A percentile compares a stretch with the other conserved stretches of the same genome.
Evolutionary conservation across 2,888 invertebrate genomes (phyloP).

Genomic region (Bugulina stolonifera): DNA sequence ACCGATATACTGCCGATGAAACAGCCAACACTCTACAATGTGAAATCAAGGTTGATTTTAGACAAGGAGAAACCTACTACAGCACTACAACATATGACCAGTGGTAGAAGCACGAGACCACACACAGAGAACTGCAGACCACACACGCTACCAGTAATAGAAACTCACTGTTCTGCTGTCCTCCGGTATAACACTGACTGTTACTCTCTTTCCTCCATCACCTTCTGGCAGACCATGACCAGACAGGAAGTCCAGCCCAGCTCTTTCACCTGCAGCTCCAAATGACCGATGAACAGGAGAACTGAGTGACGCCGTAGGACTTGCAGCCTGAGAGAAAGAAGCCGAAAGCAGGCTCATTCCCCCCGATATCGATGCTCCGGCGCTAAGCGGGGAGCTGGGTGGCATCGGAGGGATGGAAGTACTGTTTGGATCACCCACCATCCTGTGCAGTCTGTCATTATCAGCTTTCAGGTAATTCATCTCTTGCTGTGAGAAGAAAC

Average conservation of each 20-base stretch:
- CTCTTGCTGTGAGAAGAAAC: slow-evolving; percentile 71
- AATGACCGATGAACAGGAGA: slow-evolving; percentile 1
- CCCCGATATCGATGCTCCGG: slow-evolving; percentile 14
- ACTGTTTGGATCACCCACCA: slow-evolving; percentile 59
- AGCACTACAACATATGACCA: not conserved
- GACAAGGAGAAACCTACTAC: no score
- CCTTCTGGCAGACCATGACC: slow-evolving; percentile 25
- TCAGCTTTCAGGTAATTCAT: slow-evolving; percentile 94
- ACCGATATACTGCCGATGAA: slow-evolving; percentile 82
- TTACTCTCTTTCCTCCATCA: slow-evolving; percentile 29
- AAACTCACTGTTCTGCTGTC: slow-evolving; percentile 56
- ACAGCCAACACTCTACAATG: slow-evolving; percentile 28
- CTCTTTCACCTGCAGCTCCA: not conserved
- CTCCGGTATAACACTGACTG: slow-evolving; percentile 52
- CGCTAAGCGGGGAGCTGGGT: slow-evolving; percentile 25
- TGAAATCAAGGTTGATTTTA: no score
- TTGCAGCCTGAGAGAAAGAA: slow-evolving; percentile 12
- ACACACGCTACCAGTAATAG: not conserved
- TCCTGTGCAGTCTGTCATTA: slow-evolving; percentile 83
- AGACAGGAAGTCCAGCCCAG: slow-evolving; percentile 7
- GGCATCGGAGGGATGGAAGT: slow-evolving; percentile 33
- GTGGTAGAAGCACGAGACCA: not conserved
- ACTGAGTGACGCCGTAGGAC: slow-evolving; percentile 9
- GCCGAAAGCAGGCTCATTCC: slow-evolving; percentile 12
- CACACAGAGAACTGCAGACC: not conserved